A percentile compares a stretch with the other conserved stretches of the same genome.
Conservation (phyloP, 2,888 invertebrate genomes). For the Bellardia pandia region DNA sequence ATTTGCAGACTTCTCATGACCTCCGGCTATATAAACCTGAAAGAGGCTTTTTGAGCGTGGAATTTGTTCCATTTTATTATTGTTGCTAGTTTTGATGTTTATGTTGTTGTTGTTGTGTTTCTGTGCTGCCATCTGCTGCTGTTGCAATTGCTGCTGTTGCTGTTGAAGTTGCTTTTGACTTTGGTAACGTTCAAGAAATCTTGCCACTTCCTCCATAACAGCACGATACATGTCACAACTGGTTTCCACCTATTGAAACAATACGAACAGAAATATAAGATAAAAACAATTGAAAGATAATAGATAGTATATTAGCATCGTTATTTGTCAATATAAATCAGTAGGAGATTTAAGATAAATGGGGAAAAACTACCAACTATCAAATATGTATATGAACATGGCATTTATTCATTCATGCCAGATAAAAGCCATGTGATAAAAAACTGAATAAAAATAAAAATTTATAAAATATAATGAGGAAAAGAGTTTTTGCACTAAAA, state of each 20-base stretch:
- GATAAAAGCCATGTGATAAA: constrained; percentile 36
- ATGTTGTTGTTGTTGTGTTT: constrained; percentile 62
- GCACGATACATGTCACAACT: constrained; percentile 89
- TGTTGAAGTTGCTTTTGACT: constrained; percentile 76
- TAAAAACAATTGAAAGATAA: constrained; percentile 35
- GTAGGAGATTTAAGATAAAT: constrained; percentile 60
- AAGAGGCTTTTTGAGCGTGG: constrained; percentile 84
- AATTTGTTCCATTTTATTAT: constrained; percentile 79
- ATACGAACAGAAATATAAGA: constrained; percentile 25
- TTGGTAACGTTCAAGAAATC: constrained; percentile 86
- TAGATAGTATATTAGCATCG: constrained; percentile 50
- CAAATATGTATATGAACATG: constrained; percentile 16
- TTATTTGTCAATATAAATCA: constrained; percentile 68
- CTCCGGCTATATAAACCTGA: constrained; percentile 80
- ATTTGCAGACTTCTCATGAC: constrained; percentile 63
- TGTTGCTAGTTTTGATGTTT: constrained; percentile 36
- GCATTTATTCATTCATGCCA: constrained; percentile 37
- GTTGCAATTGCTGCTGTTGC: constrained; percentile 75
- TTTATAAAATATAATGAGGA: not conserved
- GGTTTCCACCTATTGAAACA: constrained; percentile 86
- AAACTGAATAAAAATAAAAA: constrained; percentile 1
- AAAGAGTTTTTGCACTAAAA: constrained; percentile 19
- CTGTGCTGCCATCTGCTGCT: constrained; percentile 72
- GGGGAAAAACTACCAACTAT: constrained; percentile 31
- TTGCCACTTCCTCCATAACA: constrained; percentile 88